These are phyloP conservation scores for Alces alces DNA, from an alignment of 2,113 vertebrate species.

Conservation along the genomic window DNA sequence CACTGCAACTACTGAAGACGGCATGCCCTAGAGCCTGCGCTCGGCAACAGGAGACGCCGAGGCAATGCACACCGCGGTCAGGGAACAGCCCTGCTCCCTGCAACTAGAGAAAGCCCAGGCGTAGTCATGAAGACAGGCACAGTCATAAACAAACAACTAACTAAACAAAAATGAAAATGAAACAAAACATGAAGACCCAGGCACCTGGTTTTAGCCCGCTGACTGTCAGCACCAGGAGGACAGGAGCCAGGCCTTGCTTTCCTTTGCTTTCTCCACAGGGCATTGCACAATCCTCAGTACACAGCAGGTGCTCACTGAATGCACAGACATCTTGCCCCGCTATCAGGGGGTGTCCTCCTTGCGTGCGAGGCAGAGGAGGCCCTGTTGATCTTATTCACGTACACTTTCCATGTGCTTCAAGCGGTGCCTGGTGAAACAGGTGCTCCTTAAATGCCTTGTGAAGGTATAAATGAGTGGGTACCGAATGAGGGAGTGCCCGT, in stretches of 20 bases:
- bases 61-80: accelerated
- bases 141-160: accelerated
- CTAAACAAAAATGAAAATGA: too few species aligned
- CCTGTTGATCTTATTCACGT: neutral
- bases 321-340: neutral
- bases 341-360: neutral
- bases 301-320: neutral
- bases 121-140: accelerated
- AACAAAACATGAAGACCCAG: neutral
- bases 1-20: neutral
- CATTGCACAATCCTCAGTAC: neutral
- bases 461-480: neutral
- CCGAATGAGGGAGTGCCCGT: neutral
- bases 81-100: accelerated
- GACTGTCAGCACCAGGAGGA: neutral
- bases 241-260: neutral
- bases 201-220: neutral
- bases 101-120: neutral
- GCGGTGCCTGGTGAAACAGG: neutral
- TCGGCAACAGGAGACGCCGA: accelerated
- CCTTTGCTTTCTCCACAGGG: neutral
- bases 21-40: accelerated
- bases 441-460: neutral
- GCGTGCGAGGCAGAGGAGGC: neutral
- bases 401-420: neutral